A percentile compares a stretch with the other conserved stretches of the same genome.
Evolutionary conservation across 2,797 vertebrate species (phyloP).

Genomic region (Eulemur rubriventer): DNA sequence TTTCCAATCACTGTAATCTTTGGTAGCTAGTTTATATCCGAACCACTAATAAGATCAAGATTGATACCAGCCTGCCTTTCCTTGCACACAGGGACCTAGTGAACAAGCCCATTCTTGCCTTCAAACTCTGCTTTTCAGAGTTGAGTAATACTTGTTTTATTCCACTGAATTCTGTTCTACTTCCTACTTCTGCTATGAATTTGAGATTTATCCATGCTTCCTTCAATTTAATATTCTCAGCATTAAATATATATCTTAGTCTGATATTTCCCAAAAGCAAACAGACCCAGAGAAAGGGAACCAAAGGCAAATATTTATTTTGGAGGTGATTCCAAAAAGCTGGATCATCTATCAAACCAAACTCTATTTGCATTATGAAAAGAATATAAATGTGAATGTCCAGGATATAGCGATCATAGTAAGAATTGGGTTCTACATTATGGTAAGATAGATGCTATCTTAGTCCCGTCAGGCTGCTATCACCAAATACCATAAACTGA

Average conservation of each 20-base stretch:
- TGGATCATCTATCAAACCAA: background rate
- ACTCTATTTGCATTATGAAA: background rate
- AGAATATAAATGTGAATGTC: background rate
- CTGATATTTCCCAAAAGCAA: constrained; percentile 15
- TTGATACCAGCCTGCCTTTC: background rate
- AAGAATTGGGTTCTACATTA: background rate
- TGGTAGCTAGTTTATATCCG: background rate
- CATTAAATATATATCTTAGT: background rate
- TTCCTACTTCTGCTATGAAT: constrained; percentile 23
- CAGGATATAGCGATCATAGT: background rate
- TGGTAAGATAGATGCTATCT: background rate
- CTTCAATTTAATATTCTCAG: constrained; percentile 32
- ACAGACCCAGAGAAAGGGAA: background rate
- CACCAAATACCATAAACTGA: background rate
- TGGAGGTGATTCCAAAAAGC: background rate
- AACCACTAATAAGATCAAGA: background rate
- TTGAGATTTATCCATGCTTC: constrained; percentile 39
- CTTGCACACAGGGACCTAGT: background rate
- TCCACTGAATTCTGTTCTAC: background rate
- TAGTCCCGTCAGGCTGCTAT: background rate
- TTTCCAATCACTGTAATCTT: background rate
- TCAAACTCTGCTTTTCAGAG: background rate
- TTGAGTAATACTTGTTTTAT: constrained; percentile 13
- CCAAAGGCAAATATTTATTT: constrained; percentile 14
- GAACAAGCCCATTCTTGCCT: background rate